Percentiles rank a stretch among this genome's conserved stretches.
Conservation (phyloP, 2,888 invertebrate genomes). For the Mesorhabditis sp. region DNA sequence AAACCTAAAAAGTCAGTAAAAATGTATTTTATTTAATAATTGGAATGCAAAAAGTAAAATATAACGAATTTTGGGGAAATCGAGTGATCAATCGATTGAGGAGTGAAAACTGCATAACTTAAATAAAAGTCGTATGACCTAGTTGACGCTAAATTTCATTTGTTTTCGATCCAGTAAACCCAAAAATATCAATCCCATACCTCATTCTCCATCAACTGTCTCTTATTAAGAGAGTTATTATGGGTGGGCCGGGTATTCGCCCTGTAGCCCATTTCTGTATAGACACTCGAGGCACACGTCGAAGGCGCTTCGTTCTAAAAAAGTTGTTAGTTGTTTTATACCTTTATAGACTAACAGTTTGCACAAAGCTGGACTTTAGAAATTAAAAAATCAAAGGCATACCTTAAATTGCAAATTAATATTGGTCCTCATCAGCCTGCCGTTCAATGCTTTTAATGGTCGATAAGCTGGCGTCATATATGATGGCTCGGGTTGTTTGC, state of each 20-base stretch:
- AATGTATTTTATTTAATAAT: too few species aligned
- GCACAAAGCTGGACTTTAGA: too few species aligned
- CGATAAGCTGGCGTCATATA: conserved; percentile 73
- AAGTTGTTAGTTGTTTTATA: not conserved
- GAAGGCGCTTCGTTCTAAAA: conserved; percentile 13
- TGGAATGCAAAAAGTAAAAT: too few species aligned
- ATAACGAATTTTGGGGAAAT: too few species aligned
- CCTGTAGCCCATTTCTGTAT: conserved; percentile 54
- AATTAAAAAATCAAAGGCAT: too few species aligned
- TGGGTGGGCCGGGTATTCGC: conserved; percentile 39
- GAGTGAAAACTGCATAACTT: too few species aligned
- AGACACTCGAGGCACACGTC: conserved; percentile 48
- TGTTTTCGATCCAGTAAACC: too few species aligned
- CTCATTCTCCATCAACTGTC: not conserved
- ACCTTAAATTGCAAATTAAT: conserved; percentile 73
- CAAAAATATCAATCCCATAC: not conserved
- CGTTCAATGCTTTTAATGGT: conserved; percentile 85
- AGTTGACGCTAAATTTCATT: too few species aligned
- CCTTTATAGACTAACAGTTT: too few species aligned
- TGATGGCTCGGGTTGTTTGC: conserved; percentile 39
- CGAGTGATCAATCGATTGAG: too few species aligned
- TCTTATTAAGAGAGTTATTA: not conserved
- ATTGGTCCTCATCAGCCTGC: conserved; percentile 89
- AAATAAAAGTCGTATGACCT: too few species aligned
- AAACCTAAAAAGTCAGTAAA: too few species aligned